Conservation (phyloP, 2,113 vertebrate genomes). For the Empidonax traillii region DNA sequence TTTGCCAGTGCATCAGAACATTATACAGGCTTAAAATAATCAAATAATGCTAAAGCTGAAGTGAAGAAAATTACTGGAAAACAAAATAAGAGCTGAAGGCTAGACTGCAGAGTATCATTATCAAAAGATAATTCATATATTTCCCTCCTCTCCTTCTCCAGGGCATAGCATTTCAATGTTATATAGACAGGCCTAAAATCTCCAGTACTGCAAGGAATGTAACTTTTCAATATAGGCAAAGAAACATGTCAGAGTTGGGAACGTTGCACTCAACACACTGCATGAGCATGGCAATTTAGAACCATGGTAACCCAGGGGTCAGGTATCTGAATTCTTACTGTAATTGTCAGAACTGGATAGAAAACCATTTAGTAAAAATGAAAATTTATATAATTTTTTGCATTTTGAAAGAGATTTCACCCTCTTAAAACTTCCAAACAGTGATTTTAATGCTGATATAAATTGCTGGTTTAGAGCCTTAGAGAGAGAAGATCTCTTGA, state of each 20-base stretch:
- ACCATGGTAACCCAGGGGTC: neutral
- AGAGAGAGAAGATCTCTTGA: neutral
- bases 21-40: conserved; percentile 15
- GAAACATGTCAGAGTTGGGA: neutral
- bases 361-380: neutral
- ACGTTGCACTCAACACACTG: neutral
- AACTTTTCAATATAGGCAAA: neutral
- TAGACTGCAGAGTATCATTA: neutral
- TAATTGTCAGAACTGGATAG: neutral
- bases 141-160: neutral
- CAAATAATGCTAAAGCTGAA: conserved; percentile 12
- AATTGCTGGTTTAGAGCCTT: neutral
- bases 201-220: neutral
- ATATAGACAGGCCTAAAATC: neutral
- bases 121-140: conserved; percentile 1
- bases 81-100: conserved; percentile 1
- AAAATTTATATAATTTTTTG: neutral
- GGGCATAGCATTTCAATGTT: neutral
- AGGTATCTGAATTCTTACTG: neutral
- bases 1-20: neutral
- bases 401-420: neutral
- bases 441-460: neutral
- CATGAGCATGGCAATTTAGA: neutral
- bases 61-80: neutral
- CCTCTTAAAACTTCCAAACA: neutral